Evolutionary conservation across 2,888 invertebrate species (phyloP), one percentile per base, ranked within the genome.

Genomic region (Amiota mariae): DNA sequence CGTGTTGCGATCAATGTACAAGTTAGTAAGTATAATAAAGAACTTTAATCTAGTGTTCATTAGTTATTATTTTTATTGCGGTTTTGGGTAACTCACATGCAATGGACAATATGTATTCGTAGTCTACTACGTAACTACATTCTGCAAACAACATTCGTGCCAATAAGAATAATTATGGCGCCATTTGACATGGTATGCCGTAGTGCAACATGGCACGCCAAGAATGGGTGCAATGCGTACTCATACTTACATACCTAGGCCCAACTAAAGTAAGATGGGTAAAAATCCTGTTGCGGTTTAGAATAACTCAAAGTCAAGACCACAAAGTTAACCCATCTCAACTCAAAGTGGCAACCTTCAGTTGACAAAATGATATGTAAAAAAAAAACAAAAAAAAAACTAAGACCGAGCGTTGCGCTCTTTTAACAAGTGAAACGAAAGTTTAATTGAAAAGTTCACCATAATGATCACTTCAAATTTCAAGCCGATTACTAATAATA

Each of bases 161-260:
- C 67, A 68, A 51, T 68, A 51, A 20, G 51, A 51, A 68, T 68
- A 68, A 68, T 68, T 68, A 49, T 68, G 67, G 67, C 67, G 67
- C 67, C 67, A 36, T 48, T 20, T 54, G 24, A 46, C 36, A 36
- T 46, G 63, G 24, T 15, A 13, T 36, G 59, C 59, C 59, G 20
- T 12, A 15, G 20, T 20, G 63, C 63, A 63, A 46, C n/a, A 46
- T 3, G 24, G 11, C 63, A 36, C 13, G 12, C 24, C 11, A 36
- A 57, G 15, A 57, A 12, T 15, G 15, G 13, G 15, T 10, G 54
- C 12, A 54, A 36, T 54, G 12, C 15, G 54, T 54, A 54, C 9
- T 8, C 15, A 15, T 54, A 54, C n/a, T n/a, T 54, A 11, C 15
- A n/a, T n/a, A 15, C 15, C 13, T 54, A 13, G 13, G 54, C 1